Conservation (phyloP, 2,888 invertebrate species). For the Trissoscelio sp. region DNA sequence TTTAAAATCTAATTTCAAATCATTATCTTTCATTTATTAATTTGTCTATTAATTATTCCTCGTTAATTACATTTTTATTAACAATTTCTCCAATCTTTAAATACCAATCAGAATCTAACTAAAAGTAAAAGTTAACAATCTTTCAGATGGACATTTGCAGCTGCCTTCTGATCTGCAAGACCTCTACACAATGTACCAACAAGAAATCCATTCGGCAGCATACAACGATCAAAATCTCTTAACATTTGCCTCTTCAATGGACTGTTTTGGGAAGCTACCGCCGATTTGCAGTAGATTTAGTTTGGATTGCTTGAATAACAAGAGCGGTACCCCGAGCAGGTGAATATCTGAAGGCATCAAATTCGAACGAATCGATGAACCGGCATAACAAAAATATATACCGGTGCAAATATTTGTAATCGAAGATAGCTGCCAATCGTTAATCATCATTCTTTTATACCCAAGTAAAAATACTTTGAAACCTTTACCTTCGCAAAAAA, state of each 20-base stretch:
- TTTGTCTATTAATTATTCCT: too few relatives aligned
- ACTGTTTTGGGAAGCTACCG: constrained; percentile 84
- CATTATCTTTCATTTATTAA: too few relatives aligned
- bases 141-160: constrained; percentile 87
- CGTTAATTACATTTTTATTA: too few relatives aligned
- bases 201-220: constrained; percentile 93
- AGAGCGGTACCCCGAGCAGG: constrained; percentile 75
- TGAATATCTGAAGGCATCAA: constrained; percentile 29
- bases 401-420: constrained; percentile 30
- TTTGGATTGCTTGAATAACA: constrained; percentile 74
- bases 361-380: background rate
- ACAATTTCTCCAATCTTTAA: too few relatives aligned
- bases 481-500: constrained; percentile 60
- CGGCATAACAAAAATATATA: background rate
- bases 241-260: constrained; percentile 81
- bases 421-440: constrained; percentile 45
- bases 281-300: constrained; percentile 84
- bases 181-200: constrained; percentile 92
- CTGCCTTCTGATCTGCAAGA: constrained; percentile 91
- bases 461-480: constrained; percentile 54
- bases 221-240: constrained; percentile 87
- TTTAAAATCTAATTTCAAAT: too few relatives aligned
- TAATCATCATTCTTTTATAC: constrained; percentile 46
- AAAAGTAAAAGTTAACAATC: too few relatives aligned
- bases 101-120: too few relatives aligned